Base-by-base conservation (phyloP, 2,888 invertebrate species). In the Anorthoa munda region DNA sequence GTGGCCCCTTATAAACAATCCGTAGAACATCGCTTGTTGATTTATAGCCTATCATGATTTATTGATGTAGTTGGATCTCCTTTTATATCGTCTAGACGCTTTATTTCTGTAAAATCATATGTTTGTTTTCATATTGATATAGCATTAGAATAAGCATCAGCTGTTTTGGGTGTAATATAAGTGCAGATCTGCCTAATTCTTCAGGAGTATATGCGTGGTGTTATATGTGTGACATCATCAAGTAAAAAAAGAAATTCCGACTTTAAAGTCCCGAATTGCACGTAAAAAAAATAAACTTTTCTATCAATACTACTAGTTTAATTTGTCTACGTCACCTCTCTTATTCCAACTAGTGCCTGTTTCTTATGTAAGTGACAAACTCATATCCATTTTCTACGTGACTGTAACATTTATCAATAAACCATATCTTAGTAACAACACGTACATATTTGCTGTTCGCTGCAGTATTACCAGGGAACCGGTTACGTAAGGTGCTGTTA, bases 1-100 rank as follows among this genome's bases (percentile, higher is more conserved):
- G 56, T 46, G 71, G 81, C 81, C 75, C 78, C 85, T 85, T 87
- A 83, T 81, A 79, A 84, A 83, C 77, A 84, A 83, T 83, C 83
- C 83, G 48, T 71, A 72, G 74, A 63, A 65, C 72, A 76, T 75
- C 75, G 64, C 23, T 65, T 75, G 75, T 83, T 84, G 75, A 80
- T 78, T 81, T 81, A 84, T 76, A 21, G 58, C 26, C 72, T 63
- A 48, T 66, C 51, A 53, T 77, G 70, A 71, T 80, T 84, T 81
- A 86, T 86, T 76, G 73, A 70, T 69, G 59, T 72, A 75, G 71
- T 59, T 77, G 70, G 58, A 68, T 66, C 75, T 71, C 65, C 61
- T 77, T 82, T 78, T 78, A 69, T 76, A 66, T n/a, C 72, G 72
- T 81, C 83, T 79, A 83, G 83, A 81, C 76, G 66, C 31, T 74